Conservation (phyloP, 2,888 invertebrate genomes). For the Monochamus alternatus region DNA sequence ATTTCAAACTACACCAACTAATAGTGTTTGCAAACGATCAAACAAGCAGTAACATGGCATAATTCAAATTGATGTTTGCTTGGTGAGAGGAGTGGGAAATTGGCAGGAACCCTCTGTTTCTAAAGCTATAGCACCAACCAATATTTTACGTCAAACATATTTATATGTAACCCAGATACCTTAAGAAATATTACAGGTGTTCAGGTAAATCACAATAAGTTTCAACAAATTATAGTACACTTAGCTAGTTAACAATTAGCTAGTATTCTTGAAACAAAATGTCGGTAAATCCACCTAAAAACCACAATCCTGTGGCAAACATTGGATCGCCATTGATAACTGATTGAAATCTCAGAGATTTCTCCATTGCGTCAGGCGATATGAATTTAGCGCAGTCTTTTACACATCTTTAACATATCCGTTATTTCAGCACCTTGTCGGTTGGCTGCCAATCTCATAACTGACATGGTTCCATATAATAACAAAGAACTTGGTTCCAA, state of each 20-base stretch:
- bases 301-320: constrained; percentile 14
- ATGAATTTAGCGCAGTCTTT: constrained; percentile 18
- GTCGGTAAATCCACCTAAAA: not conserved
- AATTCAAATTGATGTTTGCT: too few species aligned
- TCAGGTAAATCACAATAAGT: too few species aligned
- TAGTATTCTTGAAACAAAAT: not conserved
- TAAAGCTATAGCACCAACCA: too few species aligned
- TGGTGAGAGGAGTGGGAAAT: too few species aligned
- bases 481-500: constrained; percentile 7
- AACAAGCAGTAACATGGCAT: too few species aligned
- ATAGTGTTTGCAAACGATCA: too few species aligned
- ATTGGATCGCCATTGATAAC: constrained; percentile 12
- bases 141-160: too few species aligned
- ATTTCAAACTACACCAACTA: too few species aligned
- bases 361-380: constrained; percentile 33
- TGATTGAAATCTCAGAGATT: constrained; percentile 13
- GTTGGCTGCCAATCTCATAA: constrained; percentile 30
- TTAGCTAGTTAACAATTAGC: not conserved
- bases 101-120: too few species aligned
- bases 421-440: constrained; percentile 34
- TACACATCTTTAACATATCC: constrained; percentile 34
- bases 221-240: too few species aligned
- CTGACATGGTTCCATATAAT: constrained; percentile 30
- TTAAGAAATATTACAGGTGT: too few species aligned
- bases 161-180: too few species aligned